Conservation (phyloP, 37 sponge, comb jelly and placozoan genomes). For the Cladorhizidae sp. region DNA sequence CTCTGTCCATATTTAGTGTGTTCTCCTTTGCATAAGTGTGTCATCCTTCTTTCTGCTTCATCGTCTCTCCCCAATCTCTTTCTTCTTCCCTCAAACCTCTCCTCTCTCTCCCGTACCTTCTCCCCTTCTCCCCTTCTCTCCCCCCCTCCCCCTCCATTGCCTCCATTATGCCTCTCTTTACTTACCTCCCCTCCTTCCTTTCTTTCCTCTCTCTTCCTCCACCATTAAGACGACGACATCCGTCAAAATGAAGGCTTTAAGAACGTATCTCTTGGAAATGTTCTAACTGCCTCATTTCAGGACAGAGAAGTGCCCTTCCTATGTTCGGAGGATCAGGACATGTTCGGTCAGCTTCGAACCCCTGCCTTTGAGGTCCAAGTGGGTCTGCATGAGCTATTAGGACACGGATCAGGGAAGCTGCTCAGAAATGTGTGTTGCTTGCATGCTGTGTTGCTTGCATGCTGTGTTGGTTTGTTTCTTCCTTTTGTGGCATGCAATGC, state of each 20-base stretch:
- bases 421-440: conserved; percentile 52
- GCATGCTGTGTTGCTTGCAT: not conserved
- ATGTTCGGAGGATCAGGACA: conserved; percentile 61
- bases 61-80: no score
- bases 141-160: no score
- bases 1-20: no score
- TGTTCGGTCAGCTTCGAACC: conserved; percentile 48
- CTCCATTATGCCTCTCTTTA: no score
- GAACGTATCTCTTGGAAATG: conserved; percentile 94
- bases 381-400: conserved; percentile 89
- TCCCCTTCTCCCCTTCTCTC: no score
- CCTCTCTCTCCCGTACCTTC: no score
- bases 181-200: no score
- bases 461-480: not conserved
- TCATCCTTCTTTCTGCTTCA: not conserved
- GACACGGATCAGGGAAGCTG: conserved; percentile 90
- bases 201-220: no score
- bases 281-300: conserved; percentile 63
- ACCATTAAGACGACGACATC: conserved; percentile 81
- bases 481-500: not conserved
- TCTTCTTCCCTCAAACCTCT: no score
- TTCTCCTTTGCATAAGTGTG: no score
- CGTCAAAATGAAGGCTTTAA: conserved; percentile 93
- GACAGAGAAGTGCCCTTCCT: conserved; percentile 82
- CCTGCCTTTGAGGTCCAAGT: conserved; percentile 94